phyloP scores from a whole-genome alignment of 2,113 vertebrate genomes.

The Stictonetta naevosa region DNA sequence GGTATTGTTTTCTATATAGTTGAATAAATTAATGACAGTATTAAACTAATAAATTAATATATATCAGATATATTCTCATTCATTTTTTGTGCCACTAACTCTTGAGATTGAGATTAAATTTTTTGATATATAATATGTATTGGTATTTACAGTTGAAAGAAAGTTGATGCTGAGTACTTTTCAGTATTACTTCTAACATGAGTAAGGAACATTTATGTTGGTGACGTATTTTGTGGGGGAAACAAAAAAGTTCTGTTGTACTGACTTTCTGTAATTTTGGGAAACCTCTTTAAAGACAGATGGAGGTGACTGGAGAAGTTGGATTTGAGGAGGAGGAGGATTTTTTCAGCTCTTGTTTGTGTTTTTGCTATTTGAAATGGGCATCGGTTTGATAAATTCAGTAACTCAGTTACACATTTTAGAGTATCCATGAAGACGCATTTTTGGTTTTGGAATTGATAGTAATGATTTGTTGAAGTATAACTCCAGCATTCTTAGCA shows the following conservation, averaged over 20 bases:
- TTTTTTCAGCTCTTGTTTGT: not conserved
- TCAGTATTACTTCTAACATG: not conserved
- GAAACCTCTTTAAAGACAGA: not conserved
- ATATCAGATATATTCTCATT: not conserved
- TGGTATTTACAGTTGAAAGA: not conserved
- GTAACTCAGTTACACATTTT: not conserved
- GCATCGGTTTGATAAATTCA: not conserved
- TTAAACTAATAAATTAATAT: too few species aligned
- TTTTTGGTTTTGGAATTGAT: not conserved
- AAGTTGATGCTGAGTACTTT: not conserved
- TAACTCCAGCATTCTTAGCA: not conserved
- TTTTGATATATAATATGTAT: not conserved
- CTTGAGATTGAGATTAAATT: not conserved
- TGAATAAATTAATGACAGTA: not conserved
- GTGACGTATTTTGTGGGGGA: not conserved
- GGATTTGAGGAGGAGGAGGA: too few species aligned
- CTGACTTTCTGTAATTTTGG: not conserved
- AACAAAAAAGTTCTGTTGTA: not conserved
- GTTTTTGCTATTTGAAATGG: not conserved
- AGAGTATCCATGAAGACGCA: too few species aligned
- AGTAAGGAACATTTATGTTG: not conserved
- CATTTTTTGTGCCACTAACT: not conserved
- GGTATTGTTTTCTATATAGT: slow-evolving; percentile 72
- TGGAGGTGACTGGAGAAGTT: not conserved
- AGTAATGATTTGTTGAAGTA: not conserved